Conservation (phyloP, 2,113 vertebrate species). For the Cebidichthys violaceus region DNA sequence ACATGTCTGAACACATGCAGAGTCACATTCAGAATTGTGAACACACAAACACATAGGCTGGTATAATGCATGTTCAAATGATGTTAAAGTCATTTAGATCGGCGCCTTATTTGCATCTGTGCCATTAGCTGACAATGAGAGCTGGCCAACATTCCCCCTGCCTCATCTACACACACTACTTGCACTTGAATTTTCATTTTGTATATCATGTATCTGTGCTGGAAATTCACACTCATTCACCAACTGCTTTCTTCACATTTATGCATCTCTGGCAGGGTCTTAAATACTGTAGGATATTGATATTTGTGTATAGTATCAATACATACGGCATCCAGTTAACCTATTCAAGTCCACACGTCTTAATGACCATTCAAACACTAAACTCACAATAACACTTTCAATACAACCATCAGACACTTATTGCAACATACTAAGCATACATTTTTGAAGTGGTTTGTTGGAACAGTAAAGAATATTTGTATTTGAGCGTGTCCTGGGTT, state of each 20-base stretch:
- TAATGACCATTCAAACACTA: not conserved
- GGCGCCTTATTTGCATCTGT: conserved; percentile 64
- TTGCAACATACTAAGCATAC: conserved; percentile 9
- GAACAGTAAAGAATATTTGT: conserved; percentile 10
- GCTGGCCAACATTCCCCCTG: conserved; percentile 6
- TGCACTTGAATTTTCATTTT: not conserved
- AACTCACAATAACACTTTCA: not conserved
- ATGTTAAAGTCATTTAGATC: conserved; percentile 59
- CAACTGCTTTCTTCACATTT: not conserved
- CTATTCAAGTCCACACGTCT: not conserved
- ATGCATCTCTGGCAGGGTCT: not conserved
- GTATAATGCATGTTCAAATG: conserved; percentile 83
- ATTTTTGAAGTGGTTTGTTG: conserved; percentile 26
- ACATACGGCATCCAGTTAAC: not conserved
- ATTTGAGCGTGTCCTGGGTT: conserved; percentile 13
- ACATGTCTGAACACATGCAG: conserved; percentile 27
- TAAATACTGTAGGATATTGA: conserved; percentile 13
- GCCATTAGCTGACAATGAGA: conserved; percentile 55
- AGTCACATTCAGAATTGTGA: conserved; percentile 25
- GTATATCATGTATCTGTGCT: not conserved
- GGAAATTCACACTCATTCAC: not conserved
- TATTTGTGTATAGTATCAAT: not conserved
- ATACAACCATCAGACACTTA: not conserved
- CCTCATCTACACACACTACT: not conserved
- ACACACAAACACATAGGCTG: conserved; percentile 63